Percentiles rank a stretch among this genome's conserved stretches.
Conservation (phyloP, 2,888 invertebrate species). For the Plebejus melissa region DNA sequence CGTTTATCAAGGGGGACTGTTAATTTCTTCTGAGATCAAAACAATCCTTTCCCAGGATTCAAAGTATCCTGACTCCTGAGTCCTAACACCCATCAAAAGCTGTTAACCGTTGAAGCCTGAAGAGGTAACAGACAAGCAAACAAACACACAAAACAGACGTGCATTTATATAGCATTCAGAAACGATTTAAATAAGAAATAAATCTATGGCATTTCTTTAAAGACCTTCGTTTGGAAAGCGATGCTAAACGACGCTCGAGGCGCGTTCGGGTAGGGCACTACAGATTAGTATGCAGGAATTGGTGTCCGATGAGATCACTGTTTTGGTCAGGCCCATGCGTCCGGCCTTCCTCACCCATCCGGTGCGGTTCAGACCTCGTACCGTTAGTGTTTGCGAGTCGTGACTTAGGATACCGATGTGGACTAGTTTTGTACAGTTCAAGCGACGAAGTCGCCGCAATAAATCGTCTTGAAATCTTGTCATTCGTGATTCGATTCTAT, state of each 20-base stretch:
- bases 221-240: background rate
- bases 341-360: slow-evolving; percentile 51
- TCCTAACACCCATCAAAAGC: too few relatives aligned
- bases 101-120: too few relatives aligned
- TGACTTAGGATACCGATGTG: slow-evolving; percentile 35
- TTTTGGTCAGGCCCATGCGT: slow-evolving; percentile 51
- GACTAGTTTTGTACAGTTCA: slow-evolving; percentile 12
- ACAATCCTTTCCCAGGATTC: too few relatives aligned
- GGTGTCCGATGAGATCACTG: slow-evolving; percentile 53
- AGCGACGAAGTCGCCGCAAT: background rate
- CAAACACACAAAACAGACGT: too few relatives aligned
- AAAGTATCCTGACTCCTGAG: too few relatives aligned
- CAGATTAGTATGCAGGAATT: slow-evolving; percentile 38
- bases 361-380: slow-evolving; percentile 45
- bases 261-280: slow-evolving; percentile 25
- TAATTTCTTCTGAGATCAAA: too few relatives aligned
- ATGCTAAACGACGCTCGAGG: background rate
- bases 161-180: too few relatives aligned
- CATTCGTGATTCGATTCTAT: too few relatives aligned
- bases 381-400: slow-evolving; percentile 59
- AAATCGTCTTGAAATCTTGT: background rate
- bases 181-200: too few relatives aligned
- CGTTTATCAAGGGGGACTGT: too few relatives aligned
- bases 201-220: background rate
- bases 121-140: too few relatives aligned